Evolutionary conservation across 2,797 vertebrate species (phyloP).

Genomic region (Pseudochirops corinnae): DNA sequence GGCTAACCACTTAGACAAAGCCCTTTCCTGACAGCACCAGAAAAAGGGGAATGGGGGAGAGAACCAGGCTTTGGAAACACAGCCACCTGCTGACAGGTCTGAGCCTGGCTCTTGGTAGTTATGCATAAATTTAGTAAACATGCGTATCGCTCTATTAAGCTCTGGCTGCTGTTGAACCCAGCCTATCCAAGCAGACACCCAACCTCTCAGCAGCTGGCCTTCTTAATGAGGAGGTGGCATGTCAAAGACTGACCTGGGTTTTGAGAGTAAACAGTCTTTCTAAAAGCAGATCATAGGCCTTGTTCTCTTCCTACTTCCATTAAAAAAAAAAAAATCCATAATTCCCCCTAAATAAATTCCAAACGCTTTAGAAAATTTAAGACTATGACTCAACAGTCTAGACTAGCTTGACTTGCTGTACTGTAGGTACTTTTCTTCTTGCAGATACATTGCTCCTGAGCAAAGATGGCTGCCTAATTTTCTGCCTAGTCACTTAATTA

Average conservation of each 20-base stretch:
- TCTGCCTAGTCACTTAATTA: neutral
- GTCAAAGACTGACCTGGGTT: slow-evolving; percentile 62
- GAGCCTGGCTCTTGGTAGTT: slow-evolving; percentile 42
- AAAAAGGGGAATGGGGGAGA: neutral
- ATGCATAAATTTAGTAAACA: slow-evolving; percentile 69
- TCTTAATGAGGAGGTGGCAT: slow-evolving; percentile 46
- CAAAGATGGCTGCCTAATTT: neutral
- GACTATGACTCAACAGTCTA: neutral
- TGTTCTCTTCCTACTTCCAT: neutral
- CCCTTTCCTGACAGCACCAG: neutral
- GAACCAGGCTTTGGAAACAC: neutral
- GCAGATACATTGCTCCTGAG: neutral
- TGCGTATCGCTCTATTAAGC: slow-evolving; percentile 27
- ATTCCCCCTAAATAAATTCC: slow-evolving; percentile 3
- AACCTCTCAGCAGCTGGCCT: slow-evolving; percentile 30
- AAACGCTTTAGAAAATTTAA: neutral
- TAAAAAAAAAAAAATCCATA: neutral
- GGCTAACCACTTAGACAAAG: neutral
- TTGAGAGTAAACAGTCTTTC: slow-evolving; percentile 6
- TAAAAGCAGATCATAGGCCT: slow-evolving; percentile 7
- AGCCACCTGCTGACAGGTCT: neutral
- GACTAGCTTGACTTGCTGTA: neutral
- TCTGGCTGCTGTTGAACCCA: slow-evolving; percentile 58
- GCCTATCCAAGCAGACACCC: slow-evolving; percentile 36
- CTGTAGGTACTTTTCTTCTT: neutral